phyloP scores from a whole-genome alignment of 2,888 invertebrate species.

The Heliconius ethilla region DNA sequence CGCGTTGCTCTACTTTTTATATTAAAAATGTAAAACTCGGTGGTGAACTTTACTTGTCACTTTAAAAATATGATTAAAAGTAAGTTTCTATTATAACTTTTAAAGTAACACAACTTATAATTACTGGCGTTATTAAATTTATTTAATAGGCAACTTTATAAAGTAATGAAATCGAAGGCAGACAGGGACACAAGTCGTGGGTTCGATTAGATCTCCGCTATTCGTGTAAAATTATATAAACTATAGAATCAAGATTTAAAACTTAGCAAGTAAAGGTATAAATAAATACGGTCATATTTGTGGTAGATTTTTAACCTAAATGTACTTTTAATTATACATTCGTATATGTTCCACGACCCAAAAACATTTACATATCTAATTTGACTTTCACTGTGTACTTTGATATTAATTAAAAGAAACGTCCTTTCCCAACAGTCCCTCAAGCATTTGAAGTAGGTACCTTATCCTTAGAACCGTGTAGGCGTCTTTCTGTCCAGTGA shows the following conservation, averaged over 20 bases:
- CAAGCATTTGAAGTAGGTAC: conserved; percentile 6
- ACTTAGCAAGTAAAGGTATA: neutral
- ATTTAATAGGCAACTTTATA: neutral
- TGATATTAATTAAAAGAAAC: conserved; percentile 55
- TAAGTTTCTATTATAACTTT: conserved; percentile 7
- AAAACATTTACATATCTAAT: conserved; percentile 19
- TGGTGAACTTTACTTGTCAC: conserved; percentile 31
- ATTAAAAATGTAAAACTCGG: conserved; percentile 46
- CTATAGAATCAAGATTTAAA: neutral
- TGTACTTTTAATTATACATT: conserved; percentile 15
- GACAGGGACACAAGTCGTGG: neutral
- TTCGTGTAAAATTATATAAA: too few species aligned
- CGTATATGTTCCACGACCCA: neutral
- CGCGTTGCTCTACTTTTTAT: conserved; percentile 39
- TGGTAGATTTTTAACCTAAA: neutral
- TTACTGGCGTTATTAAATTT: neutral
- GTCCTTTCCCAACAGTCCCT: conserved; percentile 36
- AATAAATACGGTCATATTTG: neutral
- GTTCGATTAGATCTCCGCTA: neutral
- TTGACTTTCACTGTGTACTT: conserved; percentile 6
- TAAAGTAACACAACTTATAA: neutral
- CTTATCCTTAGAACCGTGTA: conserved; percentile 11
- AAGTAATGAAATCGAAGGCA: neutral
- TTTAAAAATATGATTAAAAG: conserved; percentile 28
- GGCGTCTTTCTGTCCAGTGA: neutral